Conservation (phyloP, 2,888 invertebrate species). For the Heliothis peltigera region DNA sequence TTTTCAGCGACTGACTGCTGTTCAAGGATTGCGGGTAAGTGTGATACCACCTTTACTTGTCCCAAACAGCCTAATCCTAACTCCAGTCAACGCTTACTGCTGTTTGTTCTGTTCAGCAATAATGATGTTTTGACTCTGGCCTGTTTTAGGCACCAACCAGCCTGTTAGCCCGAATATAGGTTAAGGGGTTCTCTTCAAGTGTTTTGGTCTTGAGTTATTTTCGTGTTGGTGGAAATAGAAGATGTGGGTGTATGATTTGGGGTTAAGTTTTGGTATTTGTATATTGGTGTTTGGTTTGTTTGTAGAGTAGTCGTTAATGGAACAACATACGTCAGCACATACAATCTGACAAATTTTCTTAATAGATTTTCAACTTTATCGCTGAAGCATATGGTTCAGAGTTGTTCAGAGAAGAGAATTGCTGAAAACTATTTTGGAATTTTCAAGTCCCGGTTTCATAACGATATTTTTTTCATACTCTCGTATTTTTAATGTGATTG, state of each 20-base stretch:
- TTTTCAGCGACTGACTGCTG: too few species aligned
- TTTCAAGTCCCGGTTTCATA: too few species aligned
- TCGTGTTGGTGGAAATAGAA: slow-evolving; percentile 10
- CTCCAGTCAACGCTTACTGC: slow-evolving; percentile 40
- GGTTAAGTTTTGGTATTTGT: not conserved
- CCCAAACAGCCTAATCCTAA: slow-evolving; percentile 36
- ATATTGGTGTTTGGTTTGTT: not conserved
- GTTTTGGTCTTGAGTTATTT: slow-evolving; percentile 30
- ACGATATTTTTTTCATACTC: too few species aligned
- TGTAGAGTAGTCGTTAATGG: too few species aligned
- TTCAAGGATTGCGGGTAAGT: slow-evolving; percentile 38
- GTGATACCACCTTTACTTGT: slow-evolving; percentile 26
- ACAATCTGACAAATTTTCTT: too few species aligned
- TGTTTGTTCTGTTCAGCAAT: slow-evolving; percentile 39
- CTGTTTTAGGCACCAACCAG: slow-evolving; percentile 14
- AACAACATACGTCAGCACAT: too few species aligned
- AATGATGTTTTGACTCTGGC: slow-evolving; percentile 42
- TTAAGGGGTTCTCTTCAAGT: slow-evolving; percentile 19
- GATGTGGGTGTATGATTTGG: not conserved
- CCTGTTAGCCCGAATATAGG: slow-evolving; percentile 23
- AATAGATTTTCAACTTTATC: too few species aligned
- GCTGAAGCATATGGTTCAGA: too few species aligned
- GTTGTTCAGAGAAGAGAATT: too few species aligned
- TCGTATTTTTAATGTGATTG: too few species aligned
- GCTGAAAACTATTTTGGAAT: too few species aligned